Conservation (phyloP, 2,797 vertebrate genomes). For the Amblyopsis hoosieri region DNA sequence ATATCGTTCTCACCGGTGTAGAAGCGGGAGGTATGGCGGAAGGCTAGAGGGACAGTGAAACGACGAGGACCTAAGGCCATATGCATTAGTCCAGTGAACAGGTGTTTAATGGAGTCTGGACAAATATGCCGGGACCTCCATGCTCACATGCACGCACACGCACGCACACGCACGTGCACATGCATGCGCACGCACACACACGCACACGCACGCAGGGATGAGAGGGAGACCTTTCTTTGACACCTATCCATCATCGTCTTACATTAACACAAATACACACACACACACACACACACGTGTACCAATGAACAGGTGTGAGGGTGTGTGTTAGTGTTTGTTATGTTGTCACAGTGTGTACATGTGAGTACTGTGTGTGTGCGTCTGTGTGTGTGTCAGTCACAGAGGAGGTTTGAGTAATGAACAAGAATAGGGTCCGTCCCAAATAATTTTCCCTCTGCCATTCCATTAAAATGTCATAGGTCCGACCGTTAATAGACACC, state of each 20-base stretch:
- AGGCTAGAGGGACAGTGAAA: neutral
- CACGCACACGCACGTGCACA: conserved; percentile 22
- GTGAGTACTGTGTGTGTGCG: neutral
- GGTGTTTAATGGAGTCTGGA: conserved; percentile 74
- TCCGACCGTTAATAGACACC: conserved; percentile 53
- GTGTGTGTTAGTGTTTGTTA: no score
- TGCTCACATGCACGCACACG: conserved; percentile 31
- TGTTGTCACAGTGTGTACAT: no score
- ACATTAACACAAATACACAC: neutral
- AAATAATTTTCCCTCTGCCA: conserved; percentile 55
- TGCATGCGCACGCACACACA: conserved; percentile 8
- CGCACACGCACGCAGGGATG: conserved; percentile 26
- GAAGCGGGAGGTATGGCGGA: neutral
- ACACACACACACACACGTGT: conserved; percentile 3
- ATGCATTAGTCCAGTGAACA: conserved; percentile 57
- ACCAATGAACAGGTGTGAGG: no score
- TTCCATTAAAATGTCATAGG: conserved; percentile 70
- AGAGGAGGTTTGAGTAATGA: conserved; percentile 52
- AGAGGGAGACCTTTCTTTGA: conserved; percentile 57
- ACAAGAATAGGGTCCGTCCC: conserved; percentile 55
- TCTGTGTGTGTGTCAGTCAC: conserved; percentile 18
- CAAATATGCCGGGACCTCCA: conserved; percentile 63
- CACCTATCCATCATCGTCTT: conserved; percentile 69
- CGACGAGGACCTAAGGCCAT: conserved; percentile 43
- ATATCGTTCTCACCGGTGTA: neutral